These are phyloP conservation scores for Drosophila varians DNA, from an alignment of 1,140 invertebrate species.

Conservation along the genomic window DNA sequence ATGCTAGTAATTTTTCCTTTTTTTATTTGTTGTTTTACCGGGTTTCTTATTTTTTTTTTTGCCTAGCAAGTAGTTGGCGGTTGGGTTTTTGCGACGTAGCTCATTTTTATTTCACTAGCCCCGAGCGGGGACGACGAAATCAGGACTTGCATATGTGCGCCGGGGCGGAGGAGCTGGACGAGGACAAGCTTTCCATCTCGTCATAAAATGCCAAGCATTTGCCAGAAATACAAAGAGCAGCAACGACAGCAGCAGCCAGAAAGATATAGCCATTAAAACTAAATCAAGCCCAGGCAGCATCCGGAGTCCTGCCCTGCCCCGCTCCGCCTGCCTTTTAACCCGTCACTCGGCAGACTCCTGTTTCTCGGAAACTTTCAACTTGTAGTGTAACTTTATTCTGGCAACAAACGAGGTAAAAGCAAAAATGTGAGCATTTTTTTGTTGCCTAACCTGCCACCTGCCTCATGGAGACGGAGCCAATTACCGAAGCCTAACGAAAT, in stretches of 20 bases:
- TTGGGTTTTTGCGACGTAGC: constrained; percentile 46
- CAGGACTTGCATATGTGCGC: constrained; percentile 45
- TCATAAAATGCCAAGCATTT: constrained; percentile 73
- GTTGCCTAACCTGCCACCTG: neutral
- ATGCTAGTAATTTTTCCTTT: constrained; percentile 76
- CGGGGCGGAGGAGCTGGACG: constrained; percentile 11
- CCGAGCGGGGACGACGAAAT: constrained; percentile 65
- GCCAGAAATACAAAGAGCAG: constrained; percentile 31
- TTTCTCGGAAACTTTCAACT: constrained; percentile 40
- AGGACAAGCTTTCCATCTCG: constrained; percentile 19
- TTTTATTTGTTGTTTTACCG: constrained; percentile 23
- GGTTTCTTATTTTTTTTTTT: neutral
- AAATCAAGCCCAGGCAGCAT: constrained; percentile 44
- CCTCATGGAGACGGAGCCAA: constrained; percentile 34
- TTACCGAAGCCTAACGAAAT: constrained; percentile 39
- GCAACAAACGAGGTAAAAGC: neutral
- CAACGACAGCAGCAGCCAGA: constrained; percentile 26
- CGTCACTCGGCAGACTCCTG: constrained; percentile 7
- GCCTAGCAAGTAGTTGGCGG: constrained; percentile 33
- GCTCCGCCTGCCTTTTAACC: neutral
- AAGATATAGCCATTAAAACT: constrained; percentile 57
- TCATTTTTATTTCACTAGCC: constrained; percentile 74
- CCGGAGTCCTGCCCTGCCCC: neutral
- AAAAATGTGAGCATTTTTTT: neutral
- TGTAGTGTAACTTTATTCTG: constrained; percentile 32